Conservation (phyloP, 2,113 vertebrate species). For the Sigmodon hispidus region DNA sequence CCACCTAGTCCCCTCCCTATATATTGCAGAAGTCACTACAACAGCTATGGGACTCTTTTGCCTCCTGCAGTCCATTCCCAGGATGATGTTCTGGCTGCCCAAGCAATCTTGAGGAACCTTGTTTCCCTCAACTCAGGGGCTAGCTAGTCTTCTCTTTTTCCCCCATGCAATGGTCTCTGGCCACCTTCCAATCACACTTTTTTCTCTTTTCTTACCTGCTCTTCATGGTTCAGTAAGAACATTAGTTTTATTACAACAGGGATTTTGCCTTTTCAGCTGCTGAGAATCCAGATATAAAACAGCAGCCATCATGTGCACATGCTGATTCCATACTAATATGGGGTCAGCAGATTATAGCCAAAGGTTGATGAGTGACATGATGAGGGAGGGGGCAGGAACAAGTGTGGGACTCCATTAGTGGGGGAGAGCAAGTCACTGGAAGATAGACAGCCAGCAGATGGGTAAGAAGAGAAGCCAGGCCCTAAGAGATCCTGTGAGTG, state of each 20-base stretch:
- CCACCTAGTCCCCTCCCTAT: accelerated
- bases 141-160: not conserved
- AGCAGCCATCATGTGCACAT: not conserved
- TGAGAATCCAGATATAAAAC: not conserved
- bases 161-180: not conserved
- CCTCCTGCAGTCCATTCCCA: not conserved
- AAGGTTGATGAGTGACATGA: not conserved
- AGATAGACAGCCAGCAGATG: not conserved
- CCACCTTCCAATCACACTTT: not conserved
- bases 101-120: accelerated
- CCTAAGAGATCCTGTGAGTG: not conserved
- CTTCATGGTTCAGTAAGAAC: not conserved
- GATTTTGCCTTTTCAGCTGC: not conserved
- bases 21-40: accelerated
- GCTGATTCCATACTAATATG: not conserved
- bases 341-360: not conserved
- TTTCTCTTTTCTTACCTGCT: not conserved
- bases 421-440: not conserved
- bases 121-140: accelerated
- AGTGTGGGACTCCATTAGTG: not conserved
- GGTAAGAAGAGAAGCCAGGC: not conserved
- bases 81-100: not conserved
- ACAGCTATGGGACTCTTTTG: not conserved
- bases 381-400: not conserved
- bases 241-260: not conserved